phyloP scores from a whole-genome alignment of 2,113 vertebrate species.

The Manacus vitellinus region DNA sequence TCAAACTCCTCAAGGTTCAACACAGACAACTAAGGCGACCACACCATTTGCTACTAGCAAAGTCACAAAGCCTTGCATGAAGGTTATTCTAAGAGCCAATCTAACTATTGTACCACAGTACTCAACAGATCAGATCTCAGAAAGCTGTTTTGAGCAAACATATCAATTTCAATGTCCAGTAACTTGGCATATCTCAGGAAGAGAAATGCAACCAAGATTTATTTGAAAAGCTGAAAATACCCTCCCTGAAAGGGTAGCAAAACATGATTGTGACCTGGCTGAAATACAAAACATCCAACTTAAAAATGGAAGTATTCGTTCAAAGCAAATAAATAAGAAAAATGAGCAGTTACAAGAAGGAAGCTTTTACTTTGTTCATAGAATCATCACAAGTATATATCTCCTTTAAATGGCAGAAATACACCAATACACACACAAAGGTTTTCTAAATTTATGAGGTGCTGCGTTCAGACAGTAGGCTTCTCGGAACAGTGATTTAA shows the following conservation, averaged over 20 bases:
- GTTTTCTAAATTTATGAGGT: neutral
- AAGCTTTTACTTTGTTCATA: neutral
- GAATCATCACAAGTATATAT: neutral
- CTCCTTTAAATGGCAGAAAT: neutral
- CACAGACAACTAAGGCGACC: neutral
- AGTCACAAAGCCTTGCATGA: neutral
- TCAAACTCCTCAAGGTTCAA: neutral
- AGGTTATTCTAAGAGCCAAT: neutral
- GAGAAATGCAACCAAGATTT: neutral
- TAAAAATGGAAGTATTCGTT: neutral
- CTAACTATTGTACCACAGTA: neutral
- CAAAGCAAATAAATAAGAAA: neutral
- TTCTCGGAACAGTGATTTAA: neutral
- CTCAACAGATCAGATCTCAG: neutral
- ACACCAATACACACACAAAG: fast-evolving
- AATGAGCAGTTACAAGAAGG: neutral
- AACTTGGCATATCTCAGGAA: neutral
- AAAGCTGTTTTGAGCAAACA: neutral
- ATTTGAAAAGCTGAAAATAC: neutral
- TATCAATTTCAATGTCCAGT: neutral
- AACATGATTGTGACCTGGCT: neutral
- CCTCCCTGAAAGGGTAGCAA: neutral
- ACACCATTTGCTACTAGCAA: neutral
- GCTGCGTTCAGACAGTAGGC: neutral
- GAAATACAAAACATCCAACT: neutral